phyloP scores from a whole-genome alignment of 2,888 invertebrate species.

The Agelastica alni region DNA sequence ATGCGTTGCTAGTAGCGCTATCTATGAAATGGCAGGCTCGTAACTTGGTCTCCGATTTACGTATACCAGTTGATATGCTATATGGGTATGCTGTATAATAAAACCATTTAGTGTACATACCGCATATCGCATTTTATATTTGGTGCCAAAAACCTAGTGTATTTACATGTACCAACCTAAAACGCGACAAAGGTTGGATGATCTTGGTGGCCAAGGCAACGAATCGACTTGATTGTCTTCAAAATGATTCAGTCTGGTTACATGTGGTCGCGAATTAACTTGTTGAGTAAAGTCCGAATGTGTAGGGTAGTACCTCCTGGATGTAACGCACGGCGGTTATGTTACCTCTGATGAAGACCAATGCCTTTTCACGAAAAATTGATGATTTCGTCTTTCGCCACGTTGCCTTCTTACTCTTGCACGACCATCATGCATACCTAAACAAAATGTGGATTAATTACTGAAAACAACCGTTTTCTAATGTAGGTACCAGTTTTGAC shows the following conservation, averaged over 20 bases:
- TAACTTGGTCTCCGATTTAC: too few relatives aligned
- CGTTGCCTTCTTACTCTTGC: background rate
- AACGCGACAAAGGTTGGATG: background rate
- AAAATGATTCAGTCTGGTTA: background rate
- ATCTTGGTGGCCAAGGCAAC: background rate
- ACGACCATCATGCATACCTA: background rate
- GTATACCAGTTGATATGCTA: too few relatives aligned
- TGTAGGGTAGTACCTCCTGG: background rate
- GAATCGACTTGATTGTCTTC: background rate
- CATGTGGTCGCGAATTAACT: background rate
- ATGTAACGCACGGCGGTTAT: background rate
- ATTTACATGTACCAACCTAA: too few relatives aligned
- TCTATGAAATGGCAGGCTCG: too few relatives aligned
- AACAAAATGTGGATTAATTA: background rate
- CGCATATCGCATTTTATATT: too few relatives aligned
- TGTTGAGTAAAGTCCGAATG: background rate
- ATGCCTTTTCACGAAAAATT: background rate
- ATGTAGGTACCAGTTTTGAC: too few relatives aligned
- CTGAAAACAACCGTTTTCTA: too few relatives aligned
- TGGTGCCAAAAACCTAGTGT: too few relatives aligned
- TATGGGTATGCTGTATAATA: too few relatives aligned
- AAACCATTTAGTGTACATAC: too few relatives aligned
- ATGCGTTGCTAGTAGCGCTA: too few relatives aligned
- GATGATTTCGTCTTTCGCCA: background rate
- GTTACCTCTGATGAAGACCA: background rate